Evolutionary conservation across 2,113 vertebrate species (phyloP), one percentile per base, ranked within the genome.

Genomic region (Azemiops feae): DNA sequence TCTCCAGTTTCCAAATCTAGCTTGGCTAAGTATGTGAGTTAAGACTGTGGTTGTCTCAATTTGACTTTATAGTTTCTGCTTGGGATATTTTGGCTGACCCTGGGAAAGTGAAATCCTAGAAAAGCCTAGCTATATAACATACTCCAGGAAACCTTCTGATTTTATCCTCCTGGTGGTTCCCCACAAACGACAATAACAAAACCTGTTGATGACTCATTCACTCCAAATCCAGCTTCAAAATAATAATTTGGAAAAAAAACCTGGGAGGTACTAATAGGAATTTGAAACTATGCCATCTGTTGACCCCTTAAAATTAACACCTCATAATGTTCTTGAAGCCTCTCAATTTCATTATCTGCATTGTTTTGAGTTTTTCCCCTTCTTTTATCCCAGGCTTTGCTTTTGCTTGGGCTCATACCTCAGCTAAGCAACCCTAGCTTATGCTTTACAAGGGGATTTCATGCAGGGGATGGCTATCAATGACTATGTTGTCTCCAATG

Each of bases 381-480:
- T 81, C 18, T 52, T 53, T n/a, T 16, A 34, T 16, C 27, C 50
- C 16, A 34, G 6, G 1, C n/a, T 30, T 55, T 50, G 18, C 3
- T 9, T 1, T 50, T 3, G 3, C 45, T 20, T 30, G 25, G 52
- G n/a, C n/a, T 91, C n/a, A n/a, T 53, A n/a, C 45, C 60, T 69
- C 0, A 0, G 25, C 2, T 20, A 1, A 0, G 11, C 60, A 45
- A 81, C 3, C 1, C 25, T 0, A 74, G 74, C 74, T 81, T 81
- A 81, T 22, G 18, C 34, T 81, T 81, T 81, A 39, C 34, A 81
- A 43, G 18, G 74, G 1, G 18, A 39, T 74, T 74, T 39, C n/a
- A 74, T 74, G 69, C n/a, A 34, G 69, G 2, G 39, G n/a, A 20
- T 39, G 69, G 34, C 16, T 20, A 74, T 39, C 69, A 74, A 39